A percentile compares a stretch with the other conserved stretches of the same genome.
phyloP scores from a whole-genome alignment of 30 jellyfish, hydroid and myxozoan genomes.

The Aurelia sp. region DNA sequence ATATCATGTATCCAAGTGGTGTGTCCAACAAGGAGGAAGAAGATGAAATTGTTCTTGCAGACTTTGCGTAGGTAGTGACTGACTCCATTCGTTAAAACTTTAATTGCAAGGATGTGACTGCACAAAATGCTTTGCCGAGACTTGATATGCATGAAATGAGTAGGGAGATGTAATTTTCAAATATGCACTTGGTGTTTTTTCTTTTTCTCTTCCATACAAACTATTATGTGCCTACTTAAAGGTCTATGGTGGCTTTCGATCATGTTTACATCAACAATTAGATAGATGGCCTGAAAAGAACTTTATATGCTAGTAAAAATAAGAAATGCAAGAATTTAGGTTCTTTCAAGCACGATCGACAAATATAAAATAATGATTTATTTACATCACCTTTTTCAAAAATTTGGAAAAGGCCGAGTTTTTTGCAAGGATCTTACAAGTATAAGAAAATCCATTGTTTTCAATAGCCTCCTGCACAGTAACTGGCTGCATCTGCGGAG shows the following conservation, averaged over 20 bases:
- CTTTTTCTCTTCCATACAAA: conserved; percentile 14
- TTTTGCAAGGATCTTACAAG: conserved; percentile 17
- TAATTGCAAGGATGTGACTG: background rate
- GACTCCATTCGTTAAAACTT: conserved; percentile 24
- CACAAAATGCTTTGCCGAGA: conserved; percentile 15
- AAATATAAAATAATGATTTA: background rate
- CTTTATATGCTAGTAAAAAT: conserved; percentile 33
- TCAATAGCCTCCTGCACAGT: conserved; percentile 42
- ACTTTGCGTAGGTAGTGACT: conserved; percentile 12
- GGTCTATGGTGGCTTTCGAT: background rate
- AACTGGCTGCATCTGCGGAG: conserved; percentile 35
- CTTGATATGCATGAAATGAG: conserved; percentile 29
- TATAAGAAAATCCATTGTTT: conserved; percentile 30
- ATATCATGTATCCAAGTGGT: conserved; percentile 44
- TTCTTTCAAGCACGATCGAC: background rate
- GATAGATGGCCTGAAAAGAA: conserved; percentile 4
- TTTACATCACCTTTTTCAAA: conserved; percentile 2
- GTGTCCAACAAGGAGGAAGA: conserved; percentile 44
- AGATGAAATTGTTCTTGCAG: conserved; percentile 35
- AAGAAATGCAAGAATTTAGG: conserved; percentile 2
- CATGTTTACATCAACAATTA: background rate
- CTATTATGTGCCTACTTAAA: background rate
- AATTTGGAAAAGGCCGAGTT: background rate
- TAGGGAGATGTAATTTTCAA: conserved; percentile 24
- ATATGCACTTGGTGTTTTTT: conserved; percentile 15